Evolutionary conservation across 2,888 invertebrate genomes (phyloP).

Genomic region (Spicauda simplicius): DNA sequence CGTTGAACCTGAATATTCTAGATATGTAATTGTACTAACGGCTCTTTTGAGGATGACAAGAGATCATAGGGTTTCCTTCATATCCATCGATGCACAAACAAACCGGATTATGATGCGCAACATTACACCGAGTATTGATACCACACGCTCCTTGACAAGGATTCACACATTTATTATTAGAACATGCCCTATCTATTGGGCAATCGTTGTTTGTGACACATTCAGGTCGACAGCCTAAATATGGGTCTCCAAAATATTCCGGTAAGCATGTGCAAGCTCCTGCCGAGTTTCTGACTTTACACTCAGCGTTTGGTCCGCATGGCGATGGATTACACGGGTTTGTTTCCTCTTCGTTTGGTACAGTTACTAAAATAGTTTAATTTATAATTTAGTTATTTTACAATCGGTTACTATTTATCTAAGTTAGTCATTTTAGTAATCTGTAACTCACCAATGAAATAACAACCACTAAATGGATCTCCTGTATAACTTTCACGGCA

Average conservation of each 20-base stretch:
- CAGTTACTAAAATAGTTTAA: conserved; percentile 68
- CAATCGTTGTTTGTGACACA: conserved; percentile 94
- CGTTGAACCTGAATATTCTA: conserved; percentile 9
- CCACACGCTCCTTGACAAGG: conserved; percentile 94
- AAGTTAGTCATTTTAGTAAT: no score
- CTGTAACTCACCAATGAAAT: conserved; percentile 69
- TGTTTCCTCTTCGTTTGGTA: conserved; percentile 86
- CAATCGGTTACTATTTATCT: neutral
- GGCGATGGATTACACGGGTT: conserved; percentile 94
- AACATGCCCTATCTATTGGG: conserved; percentile 89
- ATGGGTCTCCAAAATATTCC: conserved; percentile 95
- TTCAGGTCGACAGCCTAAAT: conserved; percentile 93
- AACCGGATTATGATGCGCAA: conserved; percentile 92
- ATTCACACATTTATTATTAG: conserved; percentile 93
- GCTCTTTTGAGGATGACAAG: conserved; percentile 77
- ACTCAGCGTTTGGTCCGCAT: conserved; percentile 93
- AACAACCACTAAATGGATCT: conserved; percentile 93
- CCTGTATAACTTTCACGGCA: conserved; percentile 92
- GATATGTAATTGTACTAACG: conserved; percentile 61
- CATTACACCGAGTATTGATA: conserved; percentile 90
- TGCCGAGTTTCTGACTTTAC: conserved; percentile 92
- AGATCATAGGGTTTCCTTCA: conserved; percentile 90
- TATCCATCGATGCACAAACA: conserved; percentile 92
- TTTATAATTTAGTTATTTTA: conserved; percentile 11
- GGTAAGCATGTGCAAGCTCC: conserved; percentile 93